phyloP scores from a whole-genome alignment of 1,140 invertebrate genomes.

The Orius insidiosus region DNA sequence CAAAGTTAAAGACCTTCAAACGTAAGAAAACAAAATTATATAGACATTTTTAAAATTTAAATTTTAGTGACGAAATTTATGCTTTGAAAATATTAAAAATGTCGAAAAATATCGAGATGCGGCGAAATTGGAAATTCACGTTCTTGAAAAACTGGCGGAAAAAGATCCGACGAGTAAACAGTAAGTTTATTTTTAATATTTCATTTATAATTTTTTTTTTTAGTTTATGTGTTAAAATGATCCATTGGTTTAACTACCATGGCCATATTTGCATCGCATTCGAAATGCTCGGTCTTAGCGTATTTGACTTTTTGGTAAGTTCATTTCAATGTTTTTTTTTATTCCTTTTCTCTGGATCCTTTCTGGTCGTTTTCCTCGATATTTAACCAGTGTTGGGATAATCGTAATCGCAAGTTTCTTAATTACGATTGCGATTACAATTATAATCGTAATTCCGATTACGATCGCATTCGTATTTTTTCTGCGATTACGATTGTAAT shows the following conservation, averaged over 20 bases:
- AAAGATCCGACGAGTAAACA: slow-evolving; percentile 87
- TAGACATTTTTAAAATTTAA: not conserved
- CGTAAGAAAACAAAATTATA: slow-evolving; percentile 58
- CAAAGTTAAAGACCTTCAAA: slow-evolving; percentile 89
- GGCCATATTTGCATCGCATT: slow-evolving; percentile 99
- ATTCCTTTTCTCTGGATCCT: no score
- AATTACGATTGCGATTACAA: no score
- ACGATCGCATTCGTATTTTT: no score
- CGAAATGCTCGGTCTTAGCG: slow-evolving; percentile 95
- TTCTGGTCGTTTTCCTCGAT: no score
- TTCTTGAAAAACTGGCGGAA: slow-evolving; percentile 84
- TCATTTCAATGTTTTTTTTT: no score
- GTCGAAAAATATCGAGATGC: slow-evolving; percentile 99
- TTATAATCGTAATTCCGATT: no score
- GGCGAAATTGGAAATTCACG: slow-evolving; percentile 97
- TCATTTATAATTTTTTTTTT: slow-evolving; percentile 26
- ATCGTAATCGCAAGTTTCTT: no score
- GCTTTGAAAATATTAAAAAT: slow-evolving; percentile 99
- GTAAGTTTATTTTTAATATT: slow-evolving; percentile 48
- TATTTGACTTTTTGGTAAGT: slow-evolving; percentile 98
- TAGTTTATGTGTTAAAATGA: slow-evolving; percentile 92
- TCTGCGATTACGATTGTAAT: no score
- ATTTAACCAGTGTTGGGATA: no score
- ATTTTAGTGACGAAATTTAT: slow-evolving; percentile 68
- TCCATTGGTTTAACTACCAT: slow-evolving; percentile 98